phyloP scores from a whole-genome alignment of 1,140 invertebrate species.

The Brachionus koreanus region DNA sequence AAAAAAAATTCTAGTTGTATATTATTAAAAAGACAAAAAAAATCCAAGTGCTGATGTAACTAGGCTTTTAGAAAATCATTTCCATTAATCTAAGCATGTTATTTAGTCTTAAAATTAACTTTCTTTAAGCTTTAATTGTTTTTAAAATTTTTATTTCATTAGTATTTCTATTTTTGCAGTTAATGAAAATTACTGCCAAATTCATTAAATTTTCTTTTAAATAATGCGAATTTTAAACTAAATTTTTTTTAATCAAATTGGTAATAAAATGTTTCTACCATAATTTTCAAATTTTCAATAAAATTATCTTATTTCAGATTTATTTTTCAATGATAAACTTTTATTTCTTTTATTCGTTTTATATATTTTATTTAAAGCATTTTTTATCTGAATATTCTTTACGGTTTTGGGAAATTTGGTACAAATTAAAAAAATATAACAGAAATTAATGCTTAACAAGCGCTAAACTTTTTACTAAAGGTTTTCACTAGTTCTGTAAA shows the following conservation, averaged over 20 bases:
- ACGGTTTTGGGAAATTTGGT: too few species aligned
- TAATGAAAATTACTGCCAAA: not conserved
- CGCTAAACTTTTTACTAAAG: too few species aligned
- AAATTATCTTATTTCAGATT: too few species aligned
- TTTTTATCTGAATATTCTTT: too few species aligned
- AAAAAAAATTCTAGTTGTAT: not conserved
- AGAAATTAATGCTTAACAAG: too few species aligned
- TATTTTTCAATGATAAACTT: too few species aligned
- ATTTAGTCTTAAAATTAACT: not conserved
- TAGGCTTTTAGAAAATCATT: not conserved
- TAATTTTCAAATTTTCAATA: too few species aligned
- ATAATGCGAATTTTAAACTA: not conserved
- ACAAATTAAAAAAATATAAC: too few species aligned
- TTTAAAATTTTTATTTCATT: not conserved
- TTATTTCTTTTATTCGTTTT: too few species aligned
- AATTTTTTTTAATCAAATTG: not conserved
- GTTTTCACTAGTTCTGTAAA: too few species aligned
- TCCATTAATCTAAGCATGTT: not conserved
- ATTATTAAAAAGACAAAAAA: not conserved
- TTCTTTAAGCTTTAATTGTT: not conserved
- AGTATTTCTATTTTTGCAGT: not conserved
- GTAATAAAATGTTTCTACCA: not conserved
- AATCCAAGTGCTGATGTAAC: not conserved
- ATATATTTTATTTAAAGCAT: too few species aligned
- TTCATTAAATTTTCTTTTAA: not conserved